Conservation (phyloP, 2,888 invertebrate species). For the Eumacrocentrus americanus region DNA sequence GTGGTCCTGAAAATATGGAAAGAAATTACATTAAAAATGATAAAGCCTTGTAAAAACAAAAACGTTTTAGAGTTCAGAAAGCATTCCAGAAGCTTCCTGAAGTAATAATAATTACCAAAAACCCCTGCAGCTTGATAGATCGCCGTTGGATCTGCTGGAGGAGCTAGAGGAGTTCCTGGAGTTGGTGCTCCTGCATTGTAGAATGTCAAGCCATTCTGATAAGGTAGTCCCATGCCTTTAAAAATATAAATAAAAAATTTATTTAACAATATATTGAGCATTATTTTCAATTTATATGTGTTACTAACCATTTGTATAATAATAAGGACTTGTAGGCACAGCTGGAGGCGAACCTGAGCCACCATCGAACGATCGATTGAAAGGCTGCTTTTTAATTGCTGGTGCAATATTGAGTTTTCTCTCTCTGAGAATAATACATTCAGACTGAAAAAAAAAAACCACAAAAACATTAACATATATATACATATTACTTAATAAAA, state of each 20-base stretch:
- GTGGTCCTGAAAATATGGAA: conserved; percentile 54
- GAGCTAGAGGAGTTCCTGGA: conserved; percentile 54
- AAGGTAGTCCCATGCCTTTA: conserved; percentile 58
- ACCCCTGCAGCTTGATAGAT: conserved; percentile 58
- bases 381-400: conserved; percentile 81
- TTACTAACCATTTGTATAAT: conserved; percentile 62
- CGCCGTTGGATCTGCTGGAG: conserved; percentile 56
- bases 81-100: too few relatives aligned
- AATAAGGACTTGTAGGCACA: conserved; percentile 63
- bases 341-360: conserved; percentile 65
- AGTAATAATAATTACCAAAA: conserved; percentile 51
- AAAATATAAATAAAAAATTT: not conserved
- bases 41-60: not conserved
- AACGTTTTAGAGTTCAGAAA: too few relatives aligned
- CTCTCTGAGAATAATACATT: conserved; percentile 79
- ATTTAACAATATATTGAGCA: too few relatives aligned
- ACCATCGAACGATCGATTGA: conserved; percentile 64
- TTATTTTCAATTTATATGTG: not conserved
- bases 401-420: conserved; percentile 86
- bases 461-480: too few relatives aligned
- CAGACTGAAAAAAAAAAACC: conserved; percentile 66
- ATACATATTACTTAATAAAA: too few relatives aligned
- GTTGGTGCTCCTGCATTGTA: conserved; percentile 58
- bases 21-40: too few relatives aligned
- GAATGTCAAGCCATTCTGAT: conserved; percentile 61